Evolutionary conservation across 2,113 vertebrate genomes (phyloP).

Genomic region (Buteo buteo): DNA sequence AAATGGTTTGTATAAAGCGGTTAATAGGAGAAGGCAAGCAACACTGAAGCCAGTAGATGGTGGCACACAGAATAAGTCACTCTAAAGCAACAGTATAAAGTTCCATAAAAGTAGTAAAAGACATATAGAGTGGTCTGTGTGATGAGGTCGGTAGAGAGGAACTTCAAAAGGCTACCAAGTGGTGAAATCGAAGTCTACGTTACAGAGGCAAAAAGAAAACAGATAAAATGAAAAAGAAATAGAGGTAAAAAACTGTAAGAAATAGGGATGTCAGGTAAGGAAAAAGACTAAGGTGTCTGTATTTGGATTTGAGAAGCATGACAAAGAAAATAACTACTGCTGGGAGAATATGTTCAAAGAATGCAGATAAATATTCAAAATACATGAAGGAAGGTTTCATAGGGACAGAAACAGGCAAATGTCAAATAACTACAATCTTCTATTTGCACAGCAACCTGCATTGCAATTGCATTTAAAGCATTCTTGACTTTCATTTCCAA

Average conservation of each 20-base stretch:
- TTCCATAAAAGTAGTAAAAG: background rate
- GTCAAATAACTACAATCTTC: background rate
- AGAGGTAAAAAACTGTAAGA: background rate
- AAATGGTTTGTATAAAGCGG: background rate
- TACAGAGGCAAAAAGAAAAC: background rate
- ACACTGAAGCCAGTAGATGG: background rate
- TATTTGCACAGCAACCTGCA: background rate
- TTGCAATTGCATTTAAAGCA: background rate
- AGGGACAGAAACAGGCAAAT: background rate
- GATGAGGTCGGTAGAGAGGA: background rate
- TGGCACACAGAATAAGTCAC: background rate
- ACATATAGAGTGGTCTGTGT: background rate
- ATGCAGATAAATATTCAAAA: background rate
- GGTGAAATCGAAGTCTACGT: slow-evolving; percentile 30
- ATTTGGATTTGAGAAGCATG: background rate
- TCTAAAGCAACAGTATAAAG: background rate
- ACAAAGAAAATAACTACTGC: background rate
- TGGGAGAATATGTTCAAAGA: background rate
- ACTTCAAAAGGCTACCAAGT: background rate
- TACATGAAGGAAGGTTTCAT: background rate
- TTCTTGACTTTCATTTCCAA: slow-evolving; percentile 4
- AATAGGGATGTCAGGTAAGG: background rate
- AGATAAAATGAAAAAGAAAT: background rate
- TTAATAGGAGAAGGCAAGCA: slow-evolving; percentile 13
- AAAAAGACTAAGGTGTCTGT: background rate